Evolutionary conservation across 2,113 vertebrate genomes (phyloP), one percentile per base, ranked within the genome.

Genomic region (Engystomops pustulosus): DNA sequence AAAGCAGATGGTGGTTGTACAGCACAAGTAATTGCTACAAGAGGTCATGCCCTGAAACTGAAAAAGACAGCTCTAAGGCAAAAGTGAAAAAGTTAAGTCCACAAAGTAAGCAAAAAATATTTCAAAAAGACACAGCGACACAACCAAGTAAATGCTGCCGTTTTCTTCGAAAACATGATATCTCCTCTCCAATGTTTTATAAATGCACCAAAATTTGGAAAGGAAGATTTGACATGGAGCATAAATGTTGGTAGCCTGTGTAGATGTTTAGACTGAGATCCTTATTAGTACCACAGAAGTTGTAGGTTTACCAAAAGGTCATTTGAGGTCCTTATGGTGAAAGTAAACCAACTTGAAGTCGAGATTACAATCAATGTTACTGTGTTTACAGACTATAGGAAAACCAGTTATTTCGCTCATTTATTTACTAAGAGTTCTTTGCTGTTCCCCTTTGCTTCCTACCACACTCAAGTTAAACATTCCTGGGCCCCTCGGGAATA

Each of bases 341-440:
- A 34, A 86, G 89, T 88, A 86, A 89, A 92, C 92, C 93, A 91
- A 87, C 91, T 92, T 44, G 0, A 86, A 91, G 89, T 90, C 92
- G 92, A 94, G 90, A 89, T 94, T 93, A 94, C 85, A 91, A 90
- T 90, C 92, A 93, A 90, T 86, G 41, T 90, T 91, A 91, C 86
- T 90, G 88, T 93, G 89, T 90, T 90, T 87, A 5, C 89, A 88
- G 89, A 89, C 86, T 91, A 91, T 91, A 93, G 93, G 91, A 91
- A 93, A 93, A 91, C 91, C 90, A 93, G 90, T 93, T 92, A 91
- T 92, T 93, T 86, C 89, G 85, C 87, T 86, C 74, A 85, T 91
- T 89, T 90, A 91, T 89, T 93, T 93, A 90, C 91, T 93, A 87
- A 89, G 86, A 86, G 34, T 70, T 86, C 89, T 88, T 84, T 90